Percentiles rank a stretch among this genome's conserved stretches.
phyloP scores from a whole-genome alignment of 2,888 invertebrate genomes.

The Lordiphosa andalusiaca region DNA sequence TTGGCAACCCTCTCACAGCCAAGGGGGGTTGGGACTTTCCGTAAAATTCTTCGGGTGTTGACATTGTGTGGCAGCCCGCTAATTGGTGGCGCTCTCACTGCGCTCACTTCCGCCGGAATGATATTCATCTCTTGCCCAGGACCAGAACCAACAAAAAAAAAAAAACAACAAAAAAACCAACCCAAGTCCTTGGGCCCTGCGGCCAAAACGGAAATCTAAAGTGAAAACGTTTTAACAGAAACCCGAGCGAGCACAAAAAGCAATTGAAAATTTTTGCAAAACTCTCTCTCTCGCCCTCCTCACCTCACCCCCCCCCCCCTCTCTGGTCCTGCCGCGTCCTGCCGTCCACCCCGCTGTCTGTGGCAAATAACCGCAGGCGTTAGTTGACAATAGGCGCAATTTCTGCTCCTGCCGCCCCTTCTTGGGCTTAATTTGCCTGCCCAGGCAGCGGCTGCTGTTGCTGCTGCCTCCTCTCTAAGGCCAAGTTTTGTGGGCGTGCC shows the following conservation, averaged over 20 bases:
- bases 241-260: slow-evolving; percentile 22
- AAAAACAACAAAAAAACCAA: too few relatives aligned
- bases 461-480: slow-evolving; percentile 1
- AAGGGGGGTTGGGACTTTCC: background rate
- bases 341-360: slow-evolving; percentile 1
- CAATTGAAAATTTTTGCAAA: slow-evolving; percentile 22
- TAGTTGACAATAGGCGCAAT: slow-evolving; percentile 64
- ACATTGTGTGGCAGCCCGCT: slow-evolving; percentile 47
- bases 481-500: slow-evolving; percentile 35
- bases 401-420: background rate
- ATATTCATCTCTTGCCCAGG: slow-evolving; percentile 39
- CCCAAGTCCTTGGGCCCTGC: slow-evolving; percentile 26
- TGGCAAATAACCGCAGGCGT: slow-evolving; percentile 61
- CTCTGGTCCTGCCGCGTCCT: background rate
- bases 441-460: background rate
- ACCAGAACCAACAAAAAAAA: background rate
- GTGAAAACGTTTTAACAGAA: slow-evolving; percentile 74
- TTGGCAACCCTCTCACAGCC: slow-evolving; percentile 7
- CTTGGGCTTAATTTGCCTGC: slow-evolving; percentile 18
- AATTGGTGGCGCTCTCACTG: slow-evolving; percentile 60
- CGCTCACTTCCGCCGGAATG: slow-evolving; percentile 69
- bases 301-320: too few relatives aligned
- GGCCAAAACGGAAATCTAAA: slow-evolving; percentile 67
- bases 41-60: slow-evolving; percentile 37
- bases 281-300: slow-evolving; percentile 15